Base-by-base conservation (phyloP, 2,113 vertebrate genomes). In the Mobula birostris region DNA sequence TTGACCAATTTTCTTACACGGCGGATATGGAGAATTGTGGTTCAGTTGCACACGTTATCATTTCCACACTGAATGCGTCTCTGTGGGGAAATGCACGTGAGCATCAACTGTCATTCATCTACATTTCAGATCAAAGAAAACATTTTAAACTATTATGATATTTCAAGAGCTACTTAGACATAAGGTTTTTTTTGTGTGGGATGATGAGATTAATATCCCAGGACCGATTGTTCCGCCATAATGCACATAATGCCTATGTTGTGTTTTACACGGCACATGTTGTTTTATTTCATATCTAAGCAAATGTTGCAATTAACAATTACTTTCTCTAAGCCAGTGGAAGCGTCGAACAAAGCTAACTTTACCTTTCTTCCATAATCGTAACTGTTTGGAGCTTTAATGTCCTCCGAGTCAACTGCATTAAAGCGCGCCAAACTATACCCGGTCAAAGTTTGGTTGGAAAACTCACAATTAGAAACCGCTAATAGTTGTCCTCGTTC, bases 401-500 rank as follows among this genome's bases (percentile, higher is more conserved):
- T 5, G 61, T 32, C 63, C n/a, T 11, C 29, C 61, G 19, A 19
- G 15, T 6, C 83, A 58, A 15, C 56, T 87, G 83, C 56, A 58
- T 87, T 36, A 90, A 90, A 90, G 85, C 61, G 85, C 85, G 85
- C 85, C 85, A 90, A 90, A 66, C 61, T 17, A 32, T 6, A 12
- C 72, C 14, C 61, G 85, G 58, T 32, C 85, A 90, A n/a, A n/a
- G 61, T 5, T 15, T 61, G 32, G 17, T 66, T 68, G 17, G 29
- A 90, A 68, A 90, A n/a, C 61, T 15, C 12, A 29, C 58, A n/a
- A 27, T 17, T 17, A 63, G 61, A 90, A 90, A 58, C 61, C 24
- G 83, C 27, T 87, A 29, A 90, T 32, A 2, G 85, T 66, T 90
- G 61, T 90, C 14, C 11, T 88, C 12, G 15, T 88, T 88, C 12